phyloP scores from a whole-genome alignment of 1,140 invertebrate genomes.

The Acromyrmex charruanus region DNA sequence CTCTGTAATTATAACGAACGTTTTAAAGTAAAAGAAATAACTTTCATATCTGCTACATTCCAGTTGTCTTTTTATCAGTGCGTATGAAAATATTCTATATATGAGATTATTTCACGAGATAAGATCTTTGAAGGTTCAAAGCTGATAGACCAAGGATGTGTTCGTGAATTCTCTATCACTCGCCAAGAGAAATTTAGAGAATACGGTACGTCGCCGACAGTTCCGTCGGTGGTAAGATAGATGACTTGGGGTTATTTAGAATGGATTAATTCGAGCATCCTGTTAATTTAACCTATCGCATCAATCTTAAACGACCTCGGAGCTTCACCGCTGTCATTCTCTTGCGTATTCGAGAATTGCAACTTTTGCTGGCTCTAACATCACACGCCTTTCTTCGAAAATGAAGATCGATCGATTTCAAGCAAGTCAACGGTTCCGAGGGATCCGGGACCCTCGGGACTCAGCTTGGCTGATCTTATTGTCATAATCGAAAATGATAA shows the following conservation, averaged over 20 bases:
- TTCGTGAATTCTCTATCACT: constrained; percentile 30
- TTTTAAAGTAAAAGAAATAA: neutral
- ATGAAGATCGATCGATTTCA: constrained; percentile 61
- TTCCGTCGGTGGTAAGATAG: constrained; percentile 68
- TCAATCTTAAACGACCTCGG: constrained; percentile 71
- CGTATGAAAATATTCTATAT: neutral
- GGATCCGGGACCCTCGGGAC: neutral
- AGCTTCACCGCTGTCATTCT: constrained; percentile 19
- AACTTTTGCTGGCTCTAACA: constrained; percentile 36
- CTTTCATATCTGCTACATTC: neutral
- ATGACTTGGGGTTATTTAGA: constrained; percentile 75
- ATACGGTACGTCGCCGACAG: constrained; percentile 27
- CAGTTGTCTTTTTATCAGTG: neutral
- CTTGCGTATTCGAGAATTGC: constrained; percentile 21
- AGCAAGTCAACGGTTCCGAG: neutral
- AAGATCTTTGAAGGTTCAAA: neutral
- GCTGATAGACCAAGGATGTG: neutral
- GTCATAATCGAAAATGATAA: constrained; percentile 33
- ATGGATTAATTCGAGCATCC: constrained; percentile 78
- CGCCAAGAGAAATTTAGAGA: neutral
- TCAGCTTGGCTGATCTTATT: constrained; percentile 19
- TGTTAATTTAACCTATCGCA: constrained; percentile 77
- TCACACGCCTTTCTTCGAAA: constrained; percentile 46
- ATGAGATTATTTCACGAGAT: constrained; percentile 4
- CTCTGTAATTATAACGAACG: neutral